Evolutionary conservation across 2,888 invertebrate genomes (phyloP).

Genomic region (Atrina japonica): DNA sequence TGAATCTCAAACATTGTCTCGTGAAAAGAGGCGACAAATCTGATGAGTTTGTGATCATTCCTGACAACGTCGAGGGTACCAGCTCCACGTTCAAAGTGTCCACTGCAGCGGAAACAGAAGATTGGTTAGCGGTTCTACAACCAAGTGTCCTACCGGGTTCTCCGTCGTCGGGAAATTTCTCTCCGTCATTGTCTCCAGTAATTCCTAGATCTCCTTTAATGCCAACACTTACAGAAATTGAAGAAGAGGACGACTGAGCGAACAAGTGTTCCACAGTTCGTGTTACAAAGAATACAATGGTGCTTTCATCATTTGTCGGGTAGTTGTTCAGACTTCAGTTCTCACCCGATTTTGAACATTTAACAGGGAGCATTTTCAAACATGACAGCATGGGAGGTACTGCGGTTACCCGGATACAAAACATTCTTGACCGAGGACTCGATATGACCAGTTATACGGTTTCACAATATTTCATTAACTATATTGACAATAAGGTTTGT

Average conservation of each 20-base stretch:
- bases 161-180: conserved; percentile 54
- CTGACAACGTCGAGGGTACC: conserved; percentile 66
- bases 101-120: conserved; percentile 43
- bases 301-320: too few species aligned
- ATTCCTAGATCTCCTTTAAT: conserved; percentile 65
- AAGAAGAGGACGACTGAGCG: conserved; percentile 36
- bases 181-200: conserved; percentile 59
- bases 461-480: too few species aligned
- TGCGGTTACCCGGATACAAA: too few species aligned
- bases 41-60: conserved; percentile 57
- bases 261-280: too few species aligned
- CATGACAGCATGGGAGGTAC: too few species aligned
- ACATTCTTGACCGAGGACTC: too few species aligned
- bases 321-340: too few species aligned
- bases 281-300: too few species aligned
- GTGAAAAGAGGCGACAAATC: conserved; percentile 48
- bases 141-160: conserved; percentile 52
- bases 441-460: too few species aligned
- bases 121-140: conserved; percentile 61
- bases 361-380: too few species aligned
- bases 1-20: conserved; percentile 63
- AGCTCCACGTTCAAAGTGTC: conserved; percentile 59
- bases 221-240: conserved; percentile 63
- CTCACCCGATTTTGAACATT: too few species aligned
- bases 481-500: too few species aligned